phyloP scores from a whole-genome alignment of 2,113 vertebrate genomes.

The Polypterus senegalus region DNA sequence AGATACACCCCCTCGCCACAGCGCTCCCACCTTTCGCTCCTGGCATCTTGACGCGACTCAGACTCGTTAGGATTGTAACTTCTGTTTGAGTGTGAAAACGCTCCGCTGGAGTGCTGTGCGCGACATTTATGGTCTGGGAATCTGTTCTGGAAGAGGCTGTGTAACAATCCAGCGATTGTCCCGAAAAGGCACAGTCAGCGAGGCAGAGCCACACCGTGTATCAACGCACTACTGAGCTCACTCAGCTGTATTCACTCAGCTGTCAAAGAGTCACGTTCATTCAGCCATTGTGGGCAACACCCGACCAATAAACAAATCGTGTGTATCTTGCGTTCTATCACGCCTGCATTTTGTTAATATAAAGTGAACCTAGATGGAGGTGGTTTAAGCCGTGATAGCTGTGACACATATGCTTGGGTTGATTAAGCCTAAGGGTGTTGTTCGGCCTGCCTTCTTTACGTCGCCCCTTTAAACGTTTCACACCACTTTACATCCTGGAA shows the following conservation, averaged over 20 bases:
- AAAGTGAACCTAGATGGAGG: slow-evolving; percentile 13
- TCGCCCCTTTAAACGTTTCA: too few species aligned
- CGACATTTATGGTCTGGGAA: slow-evolving; percentile 48
- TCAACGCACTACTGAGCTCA: slow-evolving; percentile 51
- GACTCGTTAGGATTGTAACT: slow-evolving; percentile 23
- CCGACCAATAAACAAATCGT: slow-evolving; percentile 23
- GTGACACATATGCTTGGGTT: too few species aligned
- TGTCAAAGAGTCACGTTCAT: slow-evolving; percentile 25
- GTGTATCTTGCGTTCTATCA: neutral
- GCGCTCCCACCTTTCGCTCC: slow-evolving; percentile 49
- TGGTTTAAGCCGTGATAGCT: neutral
- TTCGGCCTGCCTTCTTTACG: too few species aligned
- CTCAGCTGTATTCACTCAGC: slow-evolving; percentile 22
- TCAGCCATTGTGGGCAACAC: slow-evolving; percentile 42
- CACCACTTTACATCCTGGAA: too few species aligned
- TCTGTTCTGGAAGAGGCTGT: slow-evolving; percentile 44
- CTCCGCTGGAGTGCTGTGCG: slow-evolving; percentile 28
- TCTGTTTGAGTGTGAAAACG: slow-evolving; percentile 30
- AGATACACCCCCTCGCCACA: too few species aligned
- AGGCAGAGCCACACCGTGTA: slow-evolving; percentile 20
- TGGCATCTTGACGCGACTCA: slow-evolving; percentile 52
- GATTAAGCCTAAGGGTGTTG: too few species aligned
- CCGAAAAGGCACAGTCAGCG: slow-evolving; percentile 62
- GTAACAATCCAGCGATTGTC: slow-evolving; percentile 25
- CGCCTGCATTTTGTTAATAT: slow-evolving; percentile 26